phyloP scores from a whole-genome alignment of 2,113 vertebrate species.

The Rhabdornis inornatus region DNA sequence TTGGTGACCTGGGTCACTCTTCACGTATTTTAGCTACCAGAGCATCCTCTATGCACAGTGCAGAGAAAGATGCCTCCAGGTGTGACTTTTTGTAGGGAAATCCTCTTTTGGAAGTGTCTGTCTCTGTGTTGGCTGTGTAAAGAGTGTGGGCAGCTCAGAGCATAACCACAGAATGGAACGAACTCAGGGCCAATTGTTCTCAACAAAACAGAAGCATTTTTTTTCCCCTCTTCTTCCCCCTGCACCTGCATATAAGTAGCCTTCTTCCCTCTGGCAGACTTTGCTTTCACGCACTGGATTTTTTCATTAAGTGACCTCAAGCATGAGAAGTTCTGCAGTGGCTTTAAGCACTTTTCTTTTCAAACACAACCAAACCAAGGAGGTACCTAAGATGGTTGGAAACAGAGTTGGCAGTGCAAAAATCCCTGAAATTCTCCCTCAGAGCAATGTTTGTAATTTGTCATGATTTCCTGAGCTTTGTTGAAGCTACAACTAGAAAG shows the following conservation, averaged over 20 bases:
- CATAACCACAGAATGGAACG: not conserved
- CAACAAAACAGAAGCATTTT: not conserved
- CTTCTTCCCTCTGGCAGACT: not conserved
- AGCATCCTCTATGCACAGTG: not conserved
- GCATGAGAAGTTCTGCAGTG: not conserved
- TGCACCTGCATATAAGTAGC: not conserved
- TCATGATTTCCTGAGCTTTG: not conserved
- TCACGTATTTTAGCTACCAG: not conserved
- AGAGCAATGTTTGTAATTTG: not conserved
- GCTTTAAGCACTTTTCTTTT: not conserved
- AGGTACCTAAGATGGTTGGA: not conserved
- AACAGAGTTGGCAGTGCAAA: not conserved
- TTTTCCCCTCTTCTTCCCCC: not conserved
- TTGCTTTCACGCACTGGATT: not conserved
- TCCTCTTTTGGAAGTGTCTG: not conserved
- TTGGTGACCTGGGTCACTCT: not conserved
- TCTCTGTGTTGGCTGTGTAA: not conserved
- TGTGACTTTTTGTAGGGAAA: not conserved
- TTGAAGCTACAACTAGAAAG: not conserved
- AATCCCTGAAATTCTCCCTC: not conserved
- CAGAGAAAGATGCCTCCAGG: not conserved
- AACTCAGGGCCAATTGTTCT: not conserved
- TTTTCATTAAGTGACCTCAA: not conserved
- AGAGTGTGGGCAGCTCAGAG: not conserved
- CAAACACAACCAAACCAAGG: not conserved